Evolutionary conservation across 2,797 vertebrate species (phyloP), one percentile per base, ranked within the genome.

Genomic region (Philypnodon macrostomus): DNA sequence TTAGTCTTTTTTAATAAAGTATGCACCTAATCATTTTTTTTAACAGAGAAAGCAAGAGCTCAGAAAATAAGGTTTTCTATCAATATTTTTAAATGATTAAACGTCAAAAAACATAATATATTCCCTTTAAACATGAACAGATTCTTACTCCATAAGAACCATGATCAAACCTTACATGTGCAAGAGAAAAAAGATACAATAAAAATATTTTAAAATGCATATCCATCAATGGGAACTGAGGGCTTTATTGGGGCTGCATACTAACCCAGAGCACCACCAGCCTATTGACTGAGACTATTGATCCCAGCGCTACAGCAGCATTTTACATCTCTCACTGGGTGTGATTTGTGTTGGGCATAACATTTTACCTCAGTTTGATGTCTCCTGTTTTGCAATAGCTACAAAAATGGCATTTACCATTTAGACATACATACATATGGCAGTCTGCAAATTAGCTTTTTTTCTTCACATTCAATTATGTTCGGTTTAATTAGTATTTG

Each of bases 261-360:
- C 12, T 29, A 29, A 29, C 10, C 5, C 26, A 14, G n/a, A 13
- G 12, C 2, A 12, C 10, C 18, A n/a, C 58, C 51, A 26, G 36
- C 14, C 5, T 9, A 82, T 70, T 63, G 63, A 80, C 71, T 47
- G 19, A 4, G 34, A 27, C 27, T 51, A 75, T 81, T 35, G 78
- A 80, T 77, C 36, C 6, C n/a, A 15, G 34, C 49, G 6, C 50
- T 11, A 32, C 21, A 1, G 32, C 37, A 39, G 21, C 34, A 26
- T 66, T 10, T 64, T 57, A 23, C 31, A 34, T 51, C 39, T 47
- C 42, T 40, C 1, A 29, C 31, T 52, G 44, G 33, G 17, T 74
- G 63, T 57, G 44, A 66, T 61, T 66, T 8, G 15, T 64, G n/a
- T 79, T 58, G 67, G 56, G 52, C 13, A 6, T 73, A 77, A 69